A percentile compares a stretch with the other conserved stretches of the same genome.
These are phyloP conservation scores for Periophthalmodon schlosseri DNA, from an alignment of 2,113 vertebrate species.

Conservation along the genomic window DNA sequence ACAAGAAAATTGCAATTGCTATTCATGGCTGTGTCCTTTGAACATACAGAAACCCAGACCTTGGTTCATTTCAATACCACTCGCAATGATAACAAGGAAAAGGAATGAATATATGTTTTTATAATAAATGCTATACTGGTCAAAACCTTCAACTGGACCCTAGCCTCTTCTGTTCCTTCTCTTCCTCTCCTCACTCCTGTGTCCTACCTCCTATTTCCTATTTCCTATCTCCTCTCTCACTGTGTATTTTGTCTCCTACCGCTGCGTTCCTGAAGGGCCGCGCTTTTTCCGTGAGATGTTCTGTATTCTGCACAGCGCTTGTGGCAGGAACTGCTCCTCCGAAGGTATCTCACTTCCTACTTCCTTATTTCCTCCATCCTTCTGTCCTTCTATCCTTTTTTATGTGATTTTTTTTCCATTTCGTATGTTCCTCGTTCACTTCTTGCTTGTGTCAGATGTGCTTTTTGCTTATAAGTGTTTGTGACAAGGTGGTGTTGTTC, in stretches of 20 bases:
- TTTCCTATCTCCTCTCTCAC: conserved; percentile 49
- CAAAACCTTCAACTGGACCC: no score
- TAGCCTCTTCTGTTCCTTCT: background rate
- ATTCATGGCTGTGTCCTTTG: no score
- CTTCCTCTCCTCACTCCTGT: background rate
- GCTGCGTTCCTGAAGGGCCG: conserved; percentile 95
- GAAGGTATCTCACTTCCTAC: conserved; percentile 90
- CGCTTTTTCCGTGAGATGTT: conserved; percentile 98
- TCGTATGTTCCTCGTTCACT: conserved; percentile 35
- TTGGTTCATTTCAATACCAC: no score
- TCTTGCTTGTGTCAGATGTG: conserved; percentile 25
- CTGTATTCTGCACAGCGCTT: conserved; percentile 97
- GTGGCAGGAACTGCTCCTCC: conserved; percentile 99
- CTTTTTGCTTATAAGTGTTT: conserved; percentile 23
- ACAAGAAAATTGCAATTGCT: no score
- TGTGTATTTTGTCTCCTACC: conserved; percentile 41
- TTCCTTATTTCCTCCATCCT: conserved; percentile 14
- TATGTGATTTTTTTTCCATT: background rate
- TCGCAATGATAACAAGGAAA: no score
- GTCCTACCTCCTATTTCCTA: conserved; percentile 7
- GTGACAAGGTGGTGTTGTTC: background rate
- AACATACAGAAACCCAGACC: no score
- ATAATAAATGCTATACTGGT: no score
- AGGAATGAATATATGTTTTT: no score
- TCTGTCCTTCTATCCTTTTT: conserved; percentile 3